Evolutionary conservation across 2,797 vertebrate genomes (phyloP), one percentile per base, ranked within the genome.

Genomic region (Sphenodon punctatus): DNA sequence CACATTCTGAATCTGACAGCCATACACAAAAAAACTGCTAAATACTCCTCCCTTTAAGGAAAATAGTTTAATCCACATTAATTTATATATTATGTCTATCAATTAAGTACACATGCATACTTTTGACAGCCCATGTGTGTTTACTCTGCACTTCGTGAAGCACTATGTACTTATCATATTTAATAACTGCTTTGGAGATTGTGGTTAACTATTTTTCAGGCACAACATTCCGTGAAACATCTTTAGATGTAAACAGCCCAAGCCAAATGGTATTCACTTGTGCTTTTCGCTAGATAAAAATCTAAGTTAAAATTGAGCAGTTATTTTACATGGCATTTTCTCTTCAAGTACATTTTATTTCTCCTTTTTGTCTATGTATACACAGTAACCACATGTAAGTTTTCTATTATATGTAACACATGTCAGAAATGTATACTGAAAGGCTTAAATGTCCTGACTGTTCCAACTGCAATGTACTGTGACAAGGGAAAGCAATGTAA

Each of bases 401-500:
- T 73, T 77, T 46, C 32, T 55, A 32, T 25, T 45, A 60, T 39
- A 67, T 30, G 65, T 43, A 73, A 72, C 5, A 22, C 67, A 46
- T 14, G 67, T 42, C 58, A 59, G 56, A 90, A 90, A 74, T 67
- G 58, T 20, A 36, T 27, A 41, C 60, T 51, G 58, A 74, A 86
- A 63, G 43, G 32, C 83, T 87, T 66, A 81, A 80, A 70, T 63
- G 16, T 49, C 49, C 32, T 45, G 25, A 58, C 59, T 77, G 25
- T 67, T 92, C 86, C 32, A 2, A 78, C 67, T 69, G 68, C 74
- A 82, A 55, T 59, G 16, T 63, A 79, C 82, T 86, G 76, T 88
- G 87, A 85, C 65, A 81, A 79, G 76, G 38, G 82, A 91, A 93
- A 88, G 34, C 60, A 81, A 70, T 48, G 59, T 75, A 92, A 85